Percentiles rank a stretch among this genome's conserved stretches.
Evolutionary conservation across 2,888 invertebrate genomes (phyloP).

Genomic region (Pycnomerus fuliginosus): DNA sequence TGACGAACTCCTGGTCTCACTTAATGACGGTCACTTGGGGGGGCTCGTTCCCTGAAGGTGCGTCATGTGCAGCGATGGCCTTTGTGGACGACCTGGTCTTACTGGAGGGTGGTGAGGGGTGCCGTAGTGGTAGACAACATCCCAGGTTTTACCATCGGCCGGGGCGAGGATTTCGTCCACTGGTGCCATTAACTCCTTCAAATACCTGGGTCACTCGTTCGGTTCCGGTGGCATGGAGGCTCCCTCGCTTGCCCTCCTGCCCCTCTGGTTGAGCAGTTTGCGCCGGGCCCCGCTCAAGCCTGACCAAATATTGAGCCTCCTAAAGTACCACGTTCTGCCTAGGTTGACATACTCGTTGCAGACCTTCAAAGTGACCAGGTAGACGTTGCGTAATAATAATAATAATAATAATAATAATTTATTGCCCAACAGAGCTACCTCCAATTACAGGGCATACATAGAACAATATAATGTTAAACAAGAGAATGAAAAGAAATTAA

Average conservation of each 20-base stretch:
- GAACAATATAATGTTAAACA: no score
- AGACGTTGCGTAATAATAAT: slow-evolving; percentile 1
- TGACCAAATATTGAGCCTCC: slow-evolving; percentile 42
- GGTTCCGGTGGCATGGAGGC: slow-evolving; percentile 18
- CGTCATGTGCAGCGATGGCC: slow-evolving; percentile 11
- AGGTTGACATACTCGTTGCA: slow-evolving; percentile 43
- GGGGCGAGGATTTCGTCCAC: neutral
- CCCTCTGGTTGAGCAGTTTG: slow-evolving; percentile 35
- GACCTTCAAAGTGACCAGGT: slow-evolving; percentile 29
- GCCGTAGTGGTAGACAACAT: slow-evolving; percentile 1
- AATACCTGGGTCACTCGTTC: slow-evolving; percentile 27
- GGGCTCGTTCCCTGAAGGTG: neutral
- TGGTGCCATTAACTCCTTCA: slow-evolving; percentile 15
- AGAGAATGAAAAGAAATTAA: no score
- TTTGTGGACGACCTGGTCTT: slow-evolving; percentile 32
- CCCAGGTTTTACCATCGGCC: neutral
- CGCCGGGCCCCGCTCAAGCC: slow-evolving; percentile 45
- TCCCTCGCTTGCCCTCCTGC: slow-evolving; percentile 17
- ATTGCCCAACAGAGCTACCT: no score
- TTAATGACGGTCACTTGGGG: neutral
- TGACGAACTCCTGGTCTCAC: slow-evolving; percentile 30
- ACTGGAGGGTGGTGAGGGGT: slow-evolving; percentile 4
- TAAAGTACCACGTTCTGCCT: slow-evolving; percentile 43
- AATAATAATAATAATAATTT: no score
- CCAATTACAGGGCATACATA: no score